Base-by-base conservation (phyloP, 2,888 invertebrate species). In the Troglohyphantes excavatus region DNA sequence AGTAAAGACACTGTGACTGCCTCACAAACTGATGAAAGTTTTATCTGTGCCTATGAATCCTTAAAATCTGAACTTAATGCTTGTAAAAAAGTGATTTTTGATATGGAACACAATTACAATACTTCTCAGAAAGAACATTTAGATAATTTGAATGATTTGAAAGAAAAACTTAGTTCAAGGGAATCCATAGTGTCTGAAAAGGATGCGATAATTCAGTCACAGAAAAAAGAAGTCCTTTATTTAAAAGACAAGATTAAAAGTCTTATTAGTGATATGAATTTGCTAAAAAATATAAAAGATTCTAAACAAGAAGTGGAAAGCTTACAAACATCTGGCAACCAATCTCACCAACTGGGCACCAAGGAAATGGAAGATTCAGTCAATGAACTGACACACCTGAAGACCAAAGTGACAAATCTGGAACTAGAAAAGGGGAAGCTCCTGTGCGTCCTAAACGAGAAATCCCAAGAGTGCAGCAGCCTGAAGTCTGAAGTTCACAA, bases 51-150 rank as follows among this genome's bases (percentile, higher is more conserved):
- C 13, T 67, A 29, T 67, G 67, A 85, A 11, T 19, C 46, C 29
- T 76, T 76, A 21, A 27, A 76, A n/a, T 29, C 53, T 6, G 70
- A 78, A 46, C 61, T 86, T 59, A 33, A 63, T 6, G n/a, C 19
- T 63, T 23, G 63, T 43, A 67, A 95, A 97, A 92, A 94, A 96
- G 17, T 95, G 96, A 23, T 95, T 93, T 79, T 83, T 91, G 3
- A 94, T 91, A 91, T 93, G 65, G 93, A 94, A 70, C 93, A 94
- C 90, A 93, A 94, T 91, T 92, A 93, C 17, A 91, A 92, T 2
- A 93, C 93, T 27, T 92, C 98, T 0, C 96, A 96, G 92, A 94
- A 96, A 87, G 98, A 98, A 93, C 97, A 98, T 92, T 95, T 96
- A 89, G 98, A 98, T 94, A 97, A 96, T 93, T 65, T 93, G 21